Base-by-base conservation (phyloP, 2,797 vertebrate species). In the Chlorospingus semifuscus region DNA sequence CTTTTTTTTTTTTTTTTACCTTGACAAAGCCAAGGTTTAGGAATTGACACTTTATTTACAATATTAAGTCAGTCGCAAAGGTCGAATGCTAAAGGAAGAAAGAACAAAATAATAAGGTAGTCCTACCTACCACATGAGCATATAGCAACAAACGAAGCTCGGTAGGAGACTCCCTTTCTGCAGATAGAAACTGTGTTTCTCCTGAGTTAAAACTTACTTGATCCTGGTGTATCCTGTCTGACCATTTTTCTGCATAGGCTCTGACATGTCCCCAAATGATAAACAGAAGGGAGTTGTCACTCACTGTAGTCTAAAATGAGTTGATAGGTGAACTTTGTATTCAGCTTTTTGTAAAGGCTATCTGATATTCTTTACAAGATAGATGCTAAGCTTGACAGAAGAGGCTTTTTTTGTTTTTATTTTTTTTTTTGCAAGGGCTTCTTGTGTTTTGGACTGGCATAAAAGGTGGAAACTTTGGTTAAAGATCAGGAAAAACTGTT, bases 401-500 rank as follows among this genome's bases (percentile, higher is more conserved):
- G 32, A 69, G 39, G 17, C 4, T 37, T 42, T 26, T 23, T 22
- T 32, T 59, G 12, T 49, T 27, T 24, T 36, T 36, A 8, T 36
- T 36, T 36, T 36, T 53, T 41, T n/a, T 36, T 50, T 32, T 7
- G 5, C 0, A 1, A 66, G 13, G 20, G 12, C 23, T 83, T 53
- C 14, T 63, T 91, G 4, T 74, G 20, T 90, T 90, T 88, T 93
- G 49, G 46, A 74, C 42, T 56, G 61, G n/a, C 65, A 57, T 83
- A 81, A 92, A 94, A 92, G 88, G 74, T 92, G 71, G 78, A 80
- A 95, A 76, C 52, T 93, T 95, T 66, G 36, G 50, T 94, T 95
- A 83, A 86, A 93, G 70, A 92, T 90, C 42, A 83, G 92, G 93
- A 93, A 97, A 93, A 96, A 72, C 76, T 81, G 76, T 92, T 92